Evolutionary conservation across 2,888 invertebrate species (phyloP).

Genomic region (Chelonus formosanus): DNA sequence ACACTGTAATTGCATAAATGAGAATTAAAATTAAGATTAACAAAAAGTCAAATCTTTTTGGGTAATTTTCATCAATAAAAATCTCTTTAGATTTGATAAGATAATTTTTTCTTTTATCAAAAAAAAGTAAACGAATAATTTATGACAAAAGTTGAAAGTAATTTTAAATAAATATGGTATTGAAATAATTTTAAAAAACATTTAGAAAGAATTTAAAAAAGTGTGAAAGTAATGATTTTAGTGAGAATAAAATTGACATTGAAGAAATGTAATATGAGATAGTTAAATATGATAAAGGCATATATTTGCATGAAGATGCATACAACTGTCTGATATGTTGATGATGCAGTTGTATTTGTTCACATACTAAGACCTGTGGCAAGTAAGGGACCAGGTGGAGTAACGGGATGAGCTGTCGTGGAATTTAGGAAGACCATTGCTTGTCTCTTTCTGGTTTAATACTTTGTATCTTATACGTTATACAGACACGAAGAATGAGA

Average conservation of each 20-base stretch:
- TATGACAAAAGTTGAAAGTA: too few relatives aligned
- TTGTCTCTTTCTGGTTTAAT: conserved; percentile 22
- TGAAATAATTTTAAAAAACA: too few relatives aligned
- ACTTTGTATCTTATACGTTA: conserved; percentile 14
- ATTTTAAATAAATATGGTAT: too few relatives aligned
- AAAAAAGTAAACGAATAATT: too few relatives aligned
- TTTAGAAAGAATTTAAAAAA: too few relatives aligned
- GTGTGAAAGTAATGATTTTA: too few relatives aligned
- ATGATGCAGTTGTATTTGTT: conserved; percentile 4
- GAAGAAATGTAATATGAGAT: background rate
- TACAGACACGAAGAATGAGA: conserved; percentile 1
- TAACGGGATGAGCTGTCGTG: conserved; percentile 44
- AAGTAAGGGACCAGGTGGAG: conserved; percentile 38
- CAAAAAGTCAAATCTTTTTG: too few relatives aligned
- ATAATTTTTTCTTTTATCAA: too few relatives aligned
- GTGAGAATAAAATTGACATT: background rate
- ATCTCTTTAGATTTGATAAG: too few relatives aligned
- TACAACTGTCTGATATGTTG: conserved; percentile 3
- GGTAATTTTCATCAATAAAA: too few relatives aligned
- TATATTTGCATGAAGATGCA: background rate
- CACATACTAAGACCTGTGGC: background rate
- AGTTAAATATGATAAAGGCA: background rate
- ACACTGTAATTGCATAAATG: too few relatives aligned
- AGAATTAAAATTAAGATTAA: too few relatives aligned
- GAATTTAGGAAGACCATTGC: conserved; percentile 47